These are phyloP conservation scores for Machimus rusticus DNA, from an alignment of 2,888 invertebrate species.

Conservation along the genomic window DNA sequence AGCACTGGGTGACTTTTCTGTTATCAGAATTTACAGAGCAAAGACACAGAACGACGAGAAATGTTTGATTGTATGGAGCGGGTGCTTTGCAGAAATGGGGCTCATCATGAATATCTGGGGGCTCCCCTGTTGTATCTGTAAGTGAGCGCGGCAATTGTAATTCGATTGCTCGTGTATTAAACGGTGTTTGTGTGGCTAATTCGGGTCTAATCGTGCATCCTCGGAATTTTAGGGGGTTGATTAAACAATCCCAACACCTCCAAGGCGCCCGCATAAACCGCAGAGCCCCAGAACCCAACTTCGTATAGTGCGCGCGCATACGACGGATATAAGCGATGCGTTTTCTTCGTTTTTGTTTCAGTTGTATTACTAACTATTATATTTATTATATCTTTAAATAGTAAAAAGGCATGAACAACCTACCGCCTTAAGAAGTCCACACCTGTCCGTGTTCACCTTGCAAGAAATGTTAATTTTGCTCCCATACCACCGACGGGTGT, in stretches of 20 bases:
- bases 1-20: conserved; percentile 25
- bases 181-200: conserved; percentile 42
- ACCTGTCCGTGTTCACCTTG: not conserved
- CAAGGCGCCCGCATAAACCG: not conserved
- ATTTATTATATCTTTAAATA: not conserved
- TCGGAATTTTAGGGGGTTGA: conserved; percentile 39
- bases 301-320: conserved; percentile 64
- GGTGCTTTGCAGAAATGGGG: not conserved
- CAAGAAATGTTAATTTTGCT: not conserved
- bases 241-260: conserved; percentile 41
- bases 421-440: not conserved
- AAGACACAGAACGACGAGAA: not conserved
- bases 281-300: conserved; percentile 9
- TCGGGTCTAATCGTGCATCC: conserved; percentile 42
- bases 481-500: not conserved
- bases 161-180: conserved; percentile 23
- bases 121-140: not conserved
- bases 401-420: too few relatives aligned
- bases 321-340: conserved; percentile 43
- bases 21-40: not conserved
- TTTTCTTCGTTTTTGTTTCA: not conserved
- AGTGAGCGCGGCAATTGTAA: conserved; percentile 7
- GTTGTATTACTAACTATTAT: not conserved
- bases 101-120: not conserved
- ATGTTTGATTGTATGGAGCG: not conserved